phyloP scores from a whole-genome alignment of 2,888 invertebrate genomes.

The Drosophila meridionalis region DNA sequence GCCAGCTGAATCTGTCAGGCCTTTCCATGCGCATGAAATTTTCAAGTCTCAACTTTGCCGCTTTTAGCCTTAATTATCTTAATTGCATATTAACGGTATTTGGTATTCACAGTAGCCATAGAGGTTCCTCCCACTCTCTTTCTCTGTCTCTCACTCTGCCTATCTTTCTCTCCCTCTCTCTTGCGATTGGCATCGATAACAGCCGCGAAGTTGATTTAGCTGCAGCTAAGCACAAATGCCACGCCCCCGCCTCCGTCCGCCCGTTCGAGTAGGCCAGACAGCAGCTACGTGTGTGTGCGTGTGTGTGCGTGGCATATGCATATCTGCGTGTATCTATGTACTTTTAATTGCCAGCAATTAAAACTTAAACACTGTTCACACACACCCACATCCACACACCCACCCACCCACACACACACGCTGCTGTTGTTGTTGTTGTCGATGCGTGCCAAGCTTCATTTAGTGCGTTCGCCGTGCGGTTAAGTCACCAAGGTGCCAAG shows the following conservation, averaged over 20 bases:
- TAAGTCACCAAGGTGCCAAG: conserved; percentile 71
- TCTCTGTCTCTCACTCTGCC: background rate
- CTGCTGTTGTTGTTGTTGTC: conserved; percentile 34
- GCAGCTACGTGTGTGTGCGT: conserved; percentile 6
- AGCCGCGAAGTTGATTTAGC: conserved; percentile 37
- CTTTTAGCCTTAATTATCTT: conserved; percentile 26
- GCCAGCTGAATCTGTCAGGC: background rate
- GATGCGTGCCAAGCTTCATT: conserved; percentile 75
- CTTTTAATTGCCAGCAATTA: conserved; percentile 84
- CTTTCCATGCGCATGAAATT: background rate
- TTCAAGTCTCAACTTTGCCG: background rate
- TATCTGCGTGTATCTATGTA: conserved; percentile 69
- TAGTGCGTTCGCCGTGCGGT: conserved; percentile 67
- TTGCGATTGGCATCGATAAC: conserved; percentile 37
- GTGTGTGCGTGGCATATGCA: conserved; percentile 55
- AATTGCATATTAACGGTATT: conserved; percentile 44
- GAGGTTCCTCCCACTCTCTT: background rate
- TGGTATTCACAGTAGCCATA: conserved; percentile 1
- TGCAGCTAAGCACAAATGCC: conserved; percentile 17
- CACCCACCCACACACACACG: conserved; percentile 29
- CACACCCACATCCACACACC: conserved; percentile 26
- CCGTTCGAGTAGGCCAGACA: conserved; percentile 10
- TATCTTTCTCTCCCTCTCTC: background rate
- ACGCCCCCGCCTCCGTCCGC: background rate
- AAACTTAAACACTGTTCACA: conserved; percentile 75